Base-by-base conservation (phyloP, 2,888 invertebrate species). In the Trissonchulus latispiculum region DNA sequence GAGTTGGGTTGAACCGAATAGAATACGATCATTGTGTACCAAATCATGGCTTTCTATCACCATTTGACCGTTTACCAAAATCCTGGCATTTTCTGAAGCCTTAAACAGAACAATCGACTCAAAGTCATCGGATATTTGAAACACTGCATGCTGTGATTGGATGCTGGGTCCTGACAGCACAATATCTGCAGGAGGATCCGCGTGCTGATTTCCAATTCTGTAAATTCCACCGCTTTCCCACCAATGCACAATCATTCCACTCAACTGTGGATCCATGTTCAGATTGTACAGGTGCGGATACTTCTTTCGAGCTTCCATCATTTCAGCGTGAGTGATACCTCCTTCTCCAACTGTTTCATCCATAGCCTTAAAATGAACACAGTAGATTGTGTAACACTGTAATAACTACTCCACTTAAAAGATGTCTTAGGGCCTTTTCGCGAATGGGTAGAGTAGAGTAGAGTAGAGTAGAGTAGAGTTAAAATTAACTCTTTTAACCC, bases 1-100 rank as follows among this genome's bases (percentile, higher is more conserved):
- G 72, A 85, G 79, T 77, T 86, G 86, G 15, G 84, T 85, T 3
- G 85, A 84, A 3, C 86, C 86, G 77, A 87, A 85, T 74, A 86
- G 78, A n/a, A 86, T 77, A 76, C 85, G 82, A 78, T 87, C 87
- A 77, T 85, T 84, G 78, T 86, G 85, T 68, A 80, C 79, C 15
- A 87, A 79, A 33, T 82, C 78, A 1, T 82, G 82, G 72, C 83
- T 83, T 29, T 79, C 79, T 1, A 81, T 79, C 0, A 86, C 78
- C n/a, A 82, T 80, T 48, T 83, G 83, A 8, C 86, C 86, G 77
- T 87, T 87, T 61, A 85, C 80, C 36, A 86, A 78, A n/a, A 86
- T 79, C 35, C 66, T 1, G 1, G 74, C 74, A 15, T 67, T 61
- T 15, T 72, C 72, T 1, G 2, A 61, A 18, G n/a, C 66, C 31